Evolutionary conservation across 2,888 invertebrate species (phyloP), one percentile per base, ranked within the genome.

Genomic region (Agriopis aurantiaria): DNA sequence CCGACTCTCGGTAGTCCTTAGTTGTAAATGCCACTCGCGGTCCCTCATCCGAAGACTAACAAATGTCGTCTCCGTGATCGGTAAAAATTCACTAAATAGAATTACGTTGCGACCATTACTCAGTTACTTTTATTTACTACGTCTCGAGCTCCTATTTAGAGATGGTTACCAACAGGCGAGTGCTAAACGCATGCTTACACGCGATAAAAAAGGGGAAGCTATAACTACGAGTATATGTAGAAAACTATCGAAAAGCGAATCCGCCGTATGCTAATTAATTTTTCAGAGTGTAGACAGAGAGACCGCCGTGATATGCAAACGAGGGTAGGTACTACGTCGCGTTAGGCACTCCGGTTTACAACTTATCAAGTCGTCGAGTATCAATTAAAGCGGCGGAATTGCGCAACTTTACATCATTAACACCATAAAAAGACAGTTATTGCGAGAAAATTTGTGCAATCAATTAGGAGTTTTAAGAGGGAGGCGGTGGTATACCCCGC

Each of bases 401-500:
- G 93, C 89, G 85, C 88, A 92, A 93, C 86, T 92, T 92, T 91
- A 91, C 90, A 91, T 92, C 90, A 93, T 93, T 92, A 92, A 90
- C 92, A 91, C 90, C 89, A 89, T 92, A 93, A 93, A 93, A 93
- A 92, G 93, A 92, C 92, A 93, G 92, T 92, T 94, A 93, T 92
- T 92, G 91, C 93, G 91, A 91, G 93, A 91, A 92, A 93, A 91
- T 93, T 92, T 93, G 92, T 92, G 92, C 93, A 93, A 94, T 93
- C 93, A 93, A 93, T 93, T 93, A 93, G 89, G 92, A 92, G 92
- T 93, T 93, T 93, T 91, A 91, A 91, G 90, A 91, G 92, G 84
- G 88, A 33, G 83, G 82, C 80, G 43, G 43, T 7, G 48, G 52
- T 17, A 8, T 89, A 91, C 90, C 91, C 88, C 81, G 85, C 87